These are phyloP conservation scores for Melanargia galathea DNA, from an alignment of 2,888 invertebrate species.

Conservation along the genomic window DNA sequence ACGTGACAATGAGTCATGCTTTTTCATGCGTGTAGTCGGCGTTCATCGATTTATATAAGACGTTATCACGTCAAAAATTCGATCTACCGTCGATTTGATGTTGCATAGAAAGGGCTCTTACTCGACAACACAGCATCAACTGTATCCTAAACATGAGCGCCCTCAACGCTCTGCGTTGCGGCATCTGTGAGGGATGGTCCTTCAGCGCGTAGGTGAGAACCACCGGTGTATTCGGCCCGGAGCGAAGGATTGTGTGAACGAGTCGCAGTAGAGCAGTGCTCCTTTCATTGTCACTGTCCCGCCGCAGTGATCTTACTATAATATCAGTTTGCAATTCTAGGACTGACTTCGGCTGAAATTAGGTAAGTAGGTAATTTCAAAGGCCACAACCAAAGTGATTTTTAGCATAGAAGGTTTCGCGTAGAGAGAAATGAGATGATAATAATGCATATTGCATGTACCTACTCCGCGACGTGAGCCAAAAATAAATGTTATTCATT, in stretches of 20 bases:
- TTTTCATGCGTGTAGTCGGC: too few species aligned
- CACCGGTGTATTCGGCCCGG: conserved; percentile 59
- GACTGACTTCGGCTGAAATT: conserved; percentile 61
- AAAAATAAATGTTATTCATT: too few species aligned
- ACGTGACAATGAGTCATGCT: too few species aligned
- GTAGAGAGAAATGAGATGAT: too few species aligned
- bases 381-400: too few species aligned
- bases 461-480: too few species aligned
- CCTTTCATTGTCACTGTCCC: conserved; percentile 59
- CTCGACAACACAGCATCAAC: conserved; percentile 67
- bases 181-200: conserved; percentile 40
- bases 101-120: conserved; percentile 44
- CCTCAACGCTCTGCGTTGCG: conserved; percentile 61
- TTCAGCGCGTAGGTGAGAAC: conserved; percentile 52
- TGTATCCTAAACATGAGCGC: conserved; percentile 73
- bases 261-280: conserved; percentile 63
- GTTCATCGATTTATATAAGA: too few species aligned
- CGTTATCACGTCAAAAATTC: too few species aligned
- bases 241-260: conserved; percentile 61
- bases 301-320: conserved; percentile 61
- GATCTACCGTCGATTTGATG: too few species aligned
- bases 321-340: conserved; percentile 63
- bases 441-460: too few species aligned
- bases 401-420: too few species aligned
- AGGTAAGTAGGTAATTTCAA: background rate